Percentiles rank a stretch among this genome's conserved stretches.
These are phyloP conservation scores for Maconellicoccus hirsutus DNA, from an alignment of 1,140 invertebrate species.

Conservation along the genomic window DNA sequence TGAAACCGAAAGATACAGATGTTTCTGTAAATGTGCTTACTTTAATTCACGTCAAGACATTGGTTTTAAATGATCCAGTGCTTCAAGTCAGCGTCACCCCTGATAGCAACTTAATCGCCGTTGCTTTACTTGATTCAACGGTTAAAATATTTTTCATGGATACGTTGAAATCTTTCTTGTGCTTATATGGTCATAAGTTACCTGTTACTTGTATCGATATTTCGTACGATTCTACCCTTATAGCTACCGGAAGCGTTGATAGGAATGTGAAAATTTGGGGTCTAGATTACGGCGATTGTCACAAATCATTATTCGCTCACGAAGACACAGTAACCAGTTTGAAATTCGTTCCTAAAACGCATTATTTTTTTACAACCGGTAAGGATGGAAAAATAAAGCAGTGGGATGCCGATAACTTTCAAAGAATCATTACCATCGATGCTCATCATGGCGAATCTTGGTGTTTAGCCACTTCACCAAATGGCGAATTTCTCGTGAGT, in stretches of 20 bases:
- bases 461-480: conserved; percentile 62
- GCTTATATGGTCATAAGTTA: conserved; percentile 92
- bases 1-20: conserved; percentile 45
- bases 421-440: conserved; percentile 80
- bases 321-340: conserved; percentile 86
- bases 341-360: conserved; percentile 79
- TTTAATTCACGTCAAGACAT: conserved; percentile 60
- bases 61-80: conserved; percentile 78
- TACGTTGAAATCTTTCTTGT: conserved; percentile 86
- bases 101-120: conserved; percentile 78
- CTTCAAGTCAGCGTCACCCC: conserved; percentile 71
- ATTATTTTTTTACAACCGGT: conserved; percentile 84
- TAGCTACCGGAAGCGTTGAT: conserved; percentile 90
- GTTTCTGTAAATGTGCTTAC: conserved; percentile 57
- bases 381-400: conserved; percentile 91
- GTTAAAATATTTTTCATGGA: conserved; percentile 93
- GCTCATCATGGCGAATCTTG: conserved; percentile 70
- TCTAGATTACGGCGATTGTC: conserved; percentile 95
- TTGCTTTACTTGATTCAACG: conserved; percentile 81
- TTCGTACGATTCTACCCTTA: conserved; percentile 74
- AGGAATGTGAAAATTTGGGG: conserved; percentile 97
- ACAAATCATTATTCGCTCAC: conserved; percentile 77
- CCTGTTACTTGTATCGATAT: conserved; percentile 92
- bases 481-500: conserved; percentile 65
- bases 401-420: conserved; percentile 92